A percentile compares a stretch with the other conserved stretches of the same genome.
These are phyloP conservation scores for Myiozetetes cayanensis DNA, from an alignment of 2,113 vertebrate genomes.

Conservation along the genomic window DNA sequence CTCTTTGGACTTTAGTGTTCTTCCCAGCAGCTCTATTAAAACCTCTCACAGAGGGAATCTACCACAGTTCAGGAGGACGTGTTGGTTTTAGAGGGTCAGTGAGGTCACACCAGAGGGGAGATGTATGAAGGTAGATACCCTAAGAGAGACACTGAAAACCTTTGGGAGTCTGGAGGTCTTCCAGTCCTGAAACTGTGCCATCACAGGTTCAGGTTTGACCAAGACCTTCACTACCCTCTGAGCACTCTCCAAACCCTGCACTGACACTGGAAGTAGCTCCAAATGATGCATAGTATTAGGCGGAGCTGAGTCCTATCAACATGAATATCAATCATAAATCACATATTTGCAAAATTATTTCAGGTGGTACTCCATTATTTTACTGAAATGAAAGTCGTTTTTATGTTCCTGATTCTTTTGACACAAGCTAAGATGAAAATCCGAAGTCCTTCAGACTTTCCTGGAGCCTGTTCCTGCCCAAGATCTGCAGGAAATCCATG, in stretches of 20 bases:
- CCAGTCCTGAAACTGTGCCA: neutral
- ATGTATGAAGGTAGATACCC: neutral
- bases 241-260: neutral
- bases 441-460: neutral
- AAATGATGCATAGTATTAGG: neutral
- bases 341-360: neutral
- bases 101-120: neutral
- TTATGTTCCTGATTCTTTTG: neutral
- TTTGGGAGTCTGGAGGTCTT: neutral
- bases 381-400: neutral
- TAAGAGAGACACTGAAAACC: neutral
- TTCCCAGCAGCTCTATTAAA: neutral
- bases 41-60: neutral
- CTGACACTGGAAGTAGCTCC: neutral
- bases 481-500: neutral
- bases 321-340: neutral
- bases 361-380: neutral
- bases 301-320: neutral
- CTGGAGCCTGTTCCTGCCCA: neutral
- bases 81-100: neutral
- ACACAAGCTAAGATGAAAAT: neutral
- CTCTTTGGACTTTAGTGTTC: neutral
- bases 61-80: neutral
- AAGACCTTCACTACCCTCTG: neutral
- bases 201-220: neutral